Evolutionary conservation across 23 tunicate genomes (phyloP), one percentile per base, ranked within the genome.

Genomic region (Styela plicata): DNA sequence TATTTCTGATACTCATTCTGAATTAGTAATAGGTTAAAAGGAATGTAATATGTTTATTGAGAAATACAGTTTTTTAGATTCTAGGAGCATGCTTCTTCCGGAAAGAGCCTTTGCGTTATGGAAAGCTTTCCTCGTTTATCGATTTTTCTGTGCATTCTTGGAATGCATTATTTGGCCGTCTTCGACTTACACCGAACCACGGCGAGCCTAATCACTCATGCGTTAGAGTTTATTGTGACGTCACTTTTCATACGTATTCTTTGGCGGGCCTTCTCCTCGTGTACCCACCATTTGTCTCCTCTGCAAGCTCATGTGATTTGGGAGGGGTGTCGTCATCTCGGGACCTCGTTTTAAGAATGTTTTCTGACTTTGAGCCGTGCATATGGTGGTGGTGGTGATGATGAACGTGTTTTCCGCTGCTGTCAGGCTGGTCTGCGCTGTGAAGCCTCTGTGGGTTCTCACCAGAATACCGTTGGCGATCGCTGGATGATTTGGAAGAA

Each of bases 231-330:
- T 13, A 44, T 44, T 44, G 57, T 44, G 57, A 44, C 13, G 57
- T 44, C 57, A 44, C 57, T 21, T 68, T 68, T 74, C 81, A 76
- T 36, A 76, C 81, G 64, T 76, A 76, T 76, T 76, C 81, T 25
- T 76, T 76, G 24, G 66, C 81, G 10, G 81, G 81, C 66, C 81
- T 52, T 37, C 17, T 52, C 24, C 81, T 20, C 0, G 64, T 0
- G 31, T 76, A 31, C 13, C 66, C 65, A 13, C 31, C 24, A n/a
- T 24, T 53, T 24, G 27, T 57, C 19, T 76, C 64, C 17, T 76
- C 24, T 22, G 66, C 5, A 27, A 17, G 5, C 19, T 44, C 81
- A 31, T 76, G 71, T 67, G 30, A 13, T 17, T 67, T 67, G n/a
- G 31, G 1, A 18, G 71, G 30, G 31, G 71, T 1, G 19, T 76